Evolutionary conservation across 2,888 invertebrate species (phyloP).

Genomic region (Chironomus tentans): DNA sequence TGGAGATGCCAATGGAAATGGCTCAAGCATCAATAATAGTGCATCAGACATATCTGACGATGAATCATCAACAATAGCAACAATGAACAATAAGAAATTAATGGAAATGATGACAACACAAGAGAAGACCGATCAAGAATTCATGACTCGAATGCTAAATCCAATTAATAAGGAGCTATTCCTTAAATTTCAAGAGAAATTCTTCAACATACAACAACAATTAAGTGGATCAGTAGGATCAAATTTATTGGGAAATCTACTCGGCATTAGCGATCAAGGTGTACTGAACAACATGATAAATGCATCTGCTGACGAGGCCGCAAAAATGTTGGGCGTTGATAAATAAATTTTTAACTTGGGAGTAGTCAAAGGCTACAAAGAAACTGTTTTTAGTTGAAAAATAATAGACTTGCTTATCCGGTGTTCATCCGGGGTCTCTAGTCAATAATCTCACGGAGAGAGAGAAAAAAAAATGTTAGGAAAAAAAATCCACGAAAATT

Average conservation of each 20-base stretch:
- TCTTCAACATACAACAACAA: slow-evolving; percentile 4
- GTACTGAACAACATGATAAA: slow-evolving; percentile 76
- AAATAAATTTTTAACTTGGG: slow-evolving; percentile 39
- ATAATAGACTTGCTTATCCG: too few relatives aligned
- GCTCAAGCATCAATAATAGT: slow-evolving; percentile 32
- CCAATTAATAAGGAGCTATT: slow-evolving; percentile 33
- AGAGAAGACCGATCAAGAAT: background rate
- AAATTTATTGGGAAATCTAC: slow-evolving; percentile 79
- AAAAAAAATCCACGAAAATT: background rate
- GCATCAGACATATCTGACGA: slow-evolving; percentile 42
- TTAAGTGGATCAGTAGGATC: slow-evolving; percentile 46
- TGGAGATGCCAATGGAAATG: background rate
- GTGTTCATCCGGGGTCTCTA: slow-evolving; percentile 16
- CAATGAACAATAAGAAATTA: slow-evolving; percentile 14
- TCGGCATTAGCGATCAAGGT: slow-evolving; percentile 78
- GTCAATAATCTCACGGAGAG: slow-evolving; percentile 21
- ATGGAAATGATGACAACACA: slow-evolving; percentile 16
- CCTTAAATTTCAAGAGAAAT: slow-evolving; percentile 34
- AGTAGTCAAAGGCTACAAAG: too few relatives aligned
- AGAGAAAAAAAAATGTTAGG: background rate
- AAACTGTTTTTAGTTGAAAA: slow-evolving; percentile 26
- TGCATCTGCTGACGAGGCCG: slow-evolving; percentile 75
- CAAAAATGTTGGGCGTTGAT: slow-evolving; percentile 76
- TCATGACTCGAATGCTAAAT: background rate
- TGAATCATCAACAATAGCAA: slow-evolving; percentile 34